Conservation (phyloP, 2,797 vertebrate genomes). For the Perodicticus potto region DNA sequence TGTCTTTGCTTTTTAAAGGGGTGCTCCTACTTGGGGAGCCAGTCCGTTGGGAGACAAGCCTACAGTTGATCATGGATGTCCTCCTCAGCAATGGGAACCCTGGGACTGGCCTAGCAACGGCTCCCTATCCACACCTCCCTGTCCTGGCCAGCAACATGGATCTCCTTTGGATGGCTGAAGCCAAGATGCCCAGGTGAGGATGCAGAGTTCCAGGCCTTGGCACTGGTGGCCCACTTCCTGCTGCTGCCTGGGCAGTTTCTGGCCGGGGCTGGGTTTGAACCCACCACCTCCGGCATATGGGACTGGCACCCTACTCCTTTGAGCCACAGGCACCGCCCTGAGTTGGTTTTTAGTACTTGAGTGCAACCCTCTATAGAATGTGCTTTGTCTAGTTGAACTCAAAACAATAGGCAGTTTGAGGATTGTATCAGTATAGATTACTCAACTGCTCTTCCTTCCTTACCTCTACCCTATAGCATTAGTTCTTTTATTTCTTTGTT, state of each 20-base stretch:
- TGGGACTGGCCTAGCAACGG: constrained; percentile 85
- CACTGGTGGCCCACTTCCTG: no score
- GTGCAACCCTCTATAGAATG: background rate
- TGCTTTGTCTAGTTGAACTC: background rate
- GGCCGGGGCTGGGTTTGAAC: no score
- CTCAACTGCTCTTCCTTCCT: accelerated
- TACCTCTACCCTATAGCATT: background rate
- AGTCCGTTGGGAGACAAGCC: constrained; percentile 97
- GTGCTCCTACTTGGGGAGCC: constrained; percentile 97
- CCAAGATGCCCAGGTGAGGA: constrained; percentile 95
- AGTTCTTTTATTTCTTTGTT: background rate
- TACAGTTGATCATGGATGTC: constrained; percentile 95
- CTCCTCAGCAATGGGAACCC: constrained; percentile 94
- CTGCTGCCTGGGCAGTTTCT: background rate
- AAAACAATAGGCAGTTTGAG: accelerated
- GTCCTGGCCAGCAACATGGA: constrained; percentile 98
- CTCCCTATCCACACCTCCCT: constrained; percentile 95
- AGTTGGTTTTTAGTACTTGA: background rate
- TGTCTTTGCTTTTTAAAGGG: constrained; percentile 87
- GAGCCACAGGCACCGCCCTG: no score
- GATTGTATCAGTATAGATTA: background rate
- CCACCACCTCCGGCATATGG: no score
- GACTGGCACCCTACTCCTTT: no score
- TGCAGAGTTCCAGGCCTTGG: background rate
- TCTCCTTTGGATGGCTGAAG: constrained; percentile 99